phyloP scores from a whole-genome alignment of 2,888 invertebrate species.

The Pteria penguin region DNA sequence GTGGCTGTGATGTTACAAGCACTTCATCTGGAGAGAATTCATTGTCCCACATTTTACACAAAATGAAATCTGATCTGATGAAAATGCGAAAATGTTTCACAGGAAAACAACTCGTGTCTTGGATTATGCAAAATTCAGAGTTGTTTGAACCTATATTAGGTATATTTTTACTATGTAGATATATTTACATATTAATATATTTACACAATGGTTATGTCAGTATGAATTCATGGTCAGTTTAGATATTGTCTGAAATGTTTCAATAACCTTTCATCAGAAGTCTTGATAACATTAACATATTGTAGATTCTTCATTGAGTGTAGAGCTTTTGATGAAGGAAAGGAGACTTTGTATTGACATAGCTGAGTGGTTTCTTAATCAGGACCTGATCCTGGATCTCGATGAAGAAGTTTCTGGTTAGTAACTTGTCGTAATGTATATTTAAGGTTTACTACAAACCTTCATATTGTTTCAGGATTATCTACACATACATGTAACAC shows the following conservation, averaged over 20 bases:
- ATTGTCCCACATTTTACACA: conserved; percentile 53
- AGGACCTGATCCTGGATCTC: conserved; percentile 3
- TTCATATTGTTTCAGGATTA: too few species aligned
- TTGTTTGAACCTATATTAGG: conserved; percentile 33
- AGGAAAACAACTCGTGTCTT: conserved; percentile 65
- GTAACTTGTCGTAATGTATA: background rate
- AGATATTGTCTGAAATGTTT: background rate
- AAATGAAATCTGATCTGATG: conserved; percentile 64
- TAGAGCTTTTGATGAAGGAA: background rate
- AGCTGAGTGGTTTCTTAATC: background rate
- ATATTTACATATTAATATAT: too few species aligned
- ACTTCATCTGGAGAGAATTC: conserved; percentile 33
- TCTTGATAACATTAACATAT: too few species aligned
- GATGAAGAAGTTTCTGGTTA: conserved; percentile 11
- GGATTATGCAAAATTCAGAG: conserved; percentile 64
- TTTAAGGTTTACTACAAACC: too few species aligned
- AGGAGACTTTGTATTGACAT: conserved; percentile 5
- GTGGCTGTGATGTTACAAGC: conserved; percentile 7
- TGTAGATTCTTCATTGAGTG: conserved; percentile 14
- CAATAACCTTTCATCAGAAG: too few species aligned
- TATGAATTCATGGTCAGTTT: background rate
- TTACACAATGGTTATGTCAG: background rate
- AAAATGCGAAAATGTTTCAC: conserved; percentile 67
- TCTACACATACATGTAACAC: too few species aligned
- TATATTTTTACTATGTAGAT: background rate